Base-by-base conservation (phyloP, 2,797 vertebrate genomes). In the Lacerta agilis region DNA sequence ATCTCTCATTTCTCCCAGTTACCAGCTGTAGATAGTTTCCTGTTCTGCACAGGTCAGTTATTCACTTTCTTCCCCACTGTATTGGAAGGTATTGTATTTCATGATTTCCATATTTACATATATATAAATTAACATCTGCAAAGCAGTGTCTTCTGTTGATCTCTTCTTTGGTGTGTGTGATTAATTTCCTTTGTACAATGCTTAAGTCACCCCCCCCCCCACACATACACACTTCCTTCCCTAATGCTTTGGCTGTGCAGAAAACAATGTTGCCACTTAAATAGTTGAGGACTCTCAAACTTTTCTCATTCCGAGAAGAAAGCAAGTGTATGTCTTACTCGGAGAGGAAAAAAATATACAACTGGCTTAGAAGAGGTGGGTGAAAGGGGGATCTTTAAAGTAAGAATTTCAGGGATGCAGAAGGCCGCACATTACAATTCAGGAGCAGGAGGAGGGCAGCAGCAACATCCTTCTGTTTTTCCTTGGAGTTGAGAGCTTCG, bases 201-300 rank as follows among this genome's bases (percentile, higher is more conserved):
- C 5, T 18, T 61, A 20, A 61, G 58, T 61, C 58, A 61, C 18
- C 0, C 49, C 45, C 11, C 3, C 49, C 45, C 6, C 41, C 41
- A n/a, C 33, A 33, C 41, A n/a, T 33, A 33, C 33, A 33, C 49
- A 20, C 27, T 17, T 17, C 1, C 85, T 89, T 55, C 36, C 41
- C 17, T 67, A 64, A 11, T 82, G 25, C 73, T 73, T n/a, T 86
- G 36, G 29, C 29, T 58, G 11, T 0, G 0, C 81, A 88, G 87
- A 58, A 79, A 88, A 79, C 66, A 82, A 86, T 45, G 23, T n/a
- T 92, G 61, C 33, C n/a, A 2, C 18, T 33, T 85, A 77, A 45
- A 33, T 49, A 43, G 67, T 5, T n/a, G 18, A 6, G 73, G 33
- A n/a, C 27, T 49, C 41, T 15, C n/a, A 67, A 38, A 20, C 27